Base-by-base conservation (phyloP, 2,113 vertebrate species). In the Corythoichthys haematopterus region DNA sequence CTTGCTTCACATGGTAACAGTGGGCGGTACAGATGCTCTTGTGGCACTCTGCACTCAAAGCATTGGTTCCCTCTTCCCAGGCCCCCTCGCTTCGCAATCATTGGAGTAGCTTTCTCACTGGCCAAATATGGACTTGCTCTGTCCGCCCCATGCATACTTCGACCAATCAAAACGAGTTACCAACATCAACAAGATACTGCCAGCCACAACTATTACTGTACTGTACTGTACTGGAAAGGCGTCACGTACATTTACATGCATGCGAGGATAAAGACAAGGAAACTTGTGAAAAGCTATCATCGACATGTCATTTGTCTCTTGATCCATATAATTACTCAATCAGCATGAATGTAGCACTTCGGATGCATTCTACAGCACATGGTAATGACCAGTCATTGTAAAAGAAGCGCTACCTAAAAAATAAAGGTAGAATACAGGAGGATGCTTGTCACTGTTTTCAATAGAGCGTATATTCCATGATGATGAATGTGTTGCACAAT, bases 1-100 rank as follows among this genome's bases (percentile, higher is more conserved):
- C 62, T 81, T 55, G 70, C 83, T 87, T 88, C 89, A 90, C 89
- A 90, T 90, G 86, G 89, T 90, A 90, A 90, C 87, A 88, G 89
- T 78, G 85, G 89, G 86, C 74, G 82, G 80, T 71, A 82, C 72
- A 58, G 74, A 73, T 15, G 52, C 70, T 67, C 45, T 79, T 87
- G 89, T 87, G 83, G 87, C 2, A 38, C 75, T 64, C 70, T 65
- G 65, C 80, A 68, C 53, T 63, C 50, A 35, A 33, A 65, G 72
- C 50, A 89, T 89, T 87, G 89, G 89, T 68, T 87, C 69, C 77
- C 78, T 81, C 68, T 75, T 79, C 84, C 81, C 75, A 46, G 11
- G 70, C 72, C 71, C 59, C 74, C 72, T 64, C 37, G 59, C 69
- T 83, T 78, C 79, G 72, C 70, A 61, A 65, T 88, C 85, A 88